These are phyloP conservation scores for Sebastes schlegelii DNA, from an alignment of 2,113 vertebrate species.

Conservation along the genomic window DNA sequence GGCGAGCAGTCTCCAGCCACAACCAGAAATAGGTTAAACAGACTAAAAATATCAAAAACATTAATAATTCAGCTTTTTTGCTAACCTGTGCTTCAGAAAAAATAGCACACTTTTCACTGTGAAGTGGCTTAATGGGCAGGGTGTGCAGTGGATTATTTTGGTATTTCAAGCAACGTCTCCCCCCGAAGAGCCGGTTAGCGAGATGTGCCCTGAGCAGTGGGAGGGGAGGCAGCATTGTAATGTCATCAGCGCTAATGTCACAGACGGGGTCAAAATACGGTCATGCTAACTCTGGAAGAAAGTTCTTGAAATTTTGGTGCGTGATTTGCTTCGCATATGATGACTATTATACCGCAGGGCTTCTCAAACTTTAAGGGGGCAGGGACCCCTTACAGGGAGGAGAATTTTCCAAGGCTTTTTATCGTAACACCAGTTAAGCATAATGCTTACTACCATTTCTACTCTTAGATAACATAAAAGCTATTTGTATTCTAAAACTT, in stretches of 20 bases:
- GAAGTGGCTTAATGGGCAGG: slow-evolving; percentile 67
- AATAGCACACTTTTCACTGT: slow-evolving; percentile 74
- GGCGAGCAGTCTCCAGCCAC: slow-evolving; percentile 79
- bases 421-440: too few relatives aligned
- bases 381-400: too few relatives aligned
- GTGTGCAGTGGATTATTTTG: slow-evolving; percentile 61
- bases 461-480: too few relatives aligned
- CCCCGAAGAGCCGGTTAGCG: slow-evolving; percentile 5
- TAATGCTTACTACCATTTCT: too few relatives aligned
- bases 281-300: slow-evolving; percentile 30
- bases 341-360: background rate
- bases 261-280: slow-evolving; percentile 42
- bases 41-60: slow-evolving; percentile 84
- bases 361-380: too few relatives aligned
- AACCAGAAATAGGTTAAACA: slow-evolving; percentile 86
- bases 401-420: too few relatives aligned
- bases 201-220: slow-evolving; percentile 25
- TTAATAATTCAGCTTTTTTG: slow-evolving; percentile 83
- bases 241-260: slow-evolving; percentile 50
- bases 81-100: slow-evolving; percentile 80
- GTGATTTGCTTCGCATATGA: background rate
- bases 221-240: slow-evolving; percentile 35
- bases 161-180: slow-evolving; percentile 46
- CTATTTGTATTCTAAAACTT: too few relatives aligned
- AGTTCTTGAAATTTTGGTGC: background rate